Base-by-base conservation (phyloP, 2,888 invertebrate genomes). In the Diadromus collaris region DNA sequence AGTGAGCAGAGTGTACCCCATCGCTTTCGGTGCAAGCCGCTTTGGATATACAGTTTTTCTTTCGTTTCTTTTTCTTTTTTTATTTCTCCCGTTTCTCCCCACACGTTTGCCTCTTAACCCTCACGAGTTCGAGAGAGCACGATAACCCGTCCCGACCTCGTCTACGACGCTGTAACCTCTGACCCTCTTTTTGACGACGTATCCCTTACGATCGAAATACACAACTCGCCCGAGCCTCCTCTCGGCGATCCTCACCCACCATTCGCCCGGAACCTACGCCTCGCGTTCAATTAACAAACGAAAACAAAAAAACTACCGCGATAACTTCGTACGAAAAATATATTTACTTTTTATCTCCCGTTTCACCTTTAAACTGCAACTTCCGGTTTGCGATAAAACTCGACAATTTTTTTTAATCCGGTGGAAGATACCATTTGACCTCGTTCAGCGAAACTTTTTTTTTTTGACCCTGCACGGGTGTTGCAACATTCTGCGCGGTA, bases 91-190 rank as follows among this genome's bases (percentile, higher is more conserved):
- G 6, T 41, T 48, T 34, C 44, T 41, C 13, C 51, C 16, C 71
- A 56, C 58, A 71, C 77, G 71, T 68, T 73, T 72, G 54, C 68
- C 58, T 76, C 74, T 46, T 67, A 69, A 68, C 75, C 77, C 65
- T 54, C 73, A 63, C 60, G 79, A 79, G 56, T 51, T 67, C 58
- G 65, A 48, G 76, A 69, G 71, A 79, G 63, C 63, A 44, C 54
- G 79, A 77, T 81, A 82, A 82, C 82, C 81, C 68, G 64, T 64
- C 75, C 68, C 78, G 80, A 74, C 83, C 78, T 79, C 76, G 75
- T 74, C 32, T 78, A 75, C 78, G 75, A 67, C 76, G 69, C 69
- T 69, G 82, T 82, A 83, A 83, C 82, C 82, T 83, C 48, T 81
- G 80, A 82, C 80, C 76, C 75, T 75, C 76, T 76, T 76, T 76